Percentiles rank a stretch among this genome's conserved stretches.
Evolutionary conservation across 1,140 invertebrate genomes (phyloP).

Genomic region (Drosophila mauritiana): DNA sequence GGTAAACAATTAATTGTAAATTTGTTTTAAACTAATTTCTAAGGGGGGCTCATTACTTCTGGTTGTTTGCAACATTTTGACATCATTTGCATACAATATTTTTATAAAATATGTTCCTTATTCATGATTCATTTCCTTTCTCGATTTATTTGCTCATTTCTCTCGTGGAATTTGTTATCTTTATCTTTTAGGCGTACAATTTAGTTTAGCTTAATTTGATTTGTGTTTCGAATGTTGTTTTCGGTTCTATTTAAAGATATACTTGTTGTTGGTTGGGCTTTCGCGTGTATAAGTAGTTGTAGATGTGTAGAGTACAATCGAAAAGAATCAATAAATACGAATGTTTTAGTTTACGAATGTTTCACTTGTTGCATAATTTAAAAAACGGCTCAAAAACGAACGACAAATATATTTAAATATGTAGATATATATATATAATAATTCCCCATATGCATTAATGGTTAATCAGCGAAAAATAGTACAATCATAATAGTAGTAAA

Average conservation of each 20-base stretch:
- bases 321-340: constrained; percentile 77
- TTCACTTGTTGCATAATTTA: constrained; percentile 55
- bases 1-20: constrained; percentile 80
- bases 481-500: constrained; percentile 74
- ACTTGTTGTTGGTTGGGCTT: constrained; percentile 40
- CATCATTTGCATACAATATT: constrained; percentile 82
- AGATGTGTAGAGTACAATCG: constrained; percentile 63
- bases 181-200: constrained; percentile 68
- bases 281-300: constrained; percentile 48
- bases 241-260: constrained; percentile 49
- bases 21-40: constrained; percentile 83
- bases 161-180: constrained; percentile 47
- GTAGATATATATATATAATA: constrained; percentile 62
- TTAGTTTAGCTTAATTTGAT: constrained; percentile 81
- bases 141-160: constrained; percentile 53
- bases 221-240: constrained; percentile 46
- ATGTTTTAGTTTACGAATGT: constrained; percentile 79
- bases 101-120: constrained; percentile 79
- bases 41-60: constrained; percentile 68
- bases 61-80: constrained; percentile 82
- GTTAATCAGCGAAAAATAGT: constrained; percentile 74
- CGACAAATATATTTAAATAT: constrained; percentile 67
- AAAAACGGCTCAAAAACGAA: constrained; percentile 80
- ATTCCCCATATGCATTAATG: constrained; percentile 61
- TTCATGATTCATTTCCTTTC: constrained; percentile 38